These are phyloP conservation scores for Sarotherodon lohbergeri DNA, from an alignment of 2,113 vertebrate species.

Conservation along the genomic window DNA sequence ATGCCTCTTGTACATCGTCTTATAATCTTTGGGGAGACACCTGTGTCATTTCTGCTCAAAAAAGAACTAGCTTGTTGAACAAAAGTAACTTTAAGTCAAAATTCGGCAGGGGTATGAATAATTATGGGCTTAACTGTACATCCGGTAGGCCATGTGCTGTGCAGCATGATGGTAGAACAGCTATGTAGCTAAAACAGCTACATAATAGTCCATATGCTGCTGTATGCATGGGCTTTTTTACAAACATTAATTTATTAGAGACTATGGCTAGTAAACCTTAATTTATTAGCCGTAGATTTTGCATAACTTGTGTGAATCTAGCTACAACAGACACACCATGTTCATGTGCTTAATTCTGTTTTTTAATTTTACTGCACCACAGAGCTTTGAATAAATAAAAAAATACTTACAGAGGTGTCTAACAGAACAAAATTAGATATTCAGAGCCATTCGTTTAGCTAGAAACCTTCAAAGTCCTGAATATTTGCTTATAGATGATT, in stretches of 20 bases:
- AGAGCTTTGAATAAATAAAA: background rate
- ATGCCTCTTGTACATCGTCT: no score
- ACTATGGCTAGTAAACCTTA: background rate
- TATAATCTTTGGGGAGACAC: no score
- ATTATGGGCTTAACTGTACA: background rate
- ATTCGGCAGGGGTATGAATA: no score
- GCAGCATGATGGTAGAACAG: background rate
- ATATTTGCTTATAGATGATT: background rate
- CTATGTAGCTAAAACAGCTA: background rate
- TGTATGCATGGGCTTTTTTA: background rate
- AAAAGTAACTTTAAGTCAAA: no score
- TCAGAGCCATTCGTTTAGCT: background rate
- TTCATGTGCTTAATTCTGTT: rapidly evolving
- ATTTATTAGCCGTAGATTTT: background rate
- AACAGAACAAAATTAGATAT: background rate
- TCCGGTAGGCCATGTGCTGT: background rate
- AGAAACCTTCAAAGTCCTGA: background rate
- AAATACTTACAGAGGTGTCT: background rate
- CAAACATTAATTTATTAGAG: background rate
- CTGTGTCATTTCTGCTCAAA: no score
- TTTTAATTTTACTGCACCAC: background rate
- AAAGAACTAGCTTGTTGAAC: no score
- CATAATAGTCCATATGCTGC: background rate
- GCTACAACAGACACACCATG: background rate
- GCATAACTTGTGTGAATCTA: background rate